Conservation (phyloP, 2,888 invertebrate genomes). For the Ctenicera cuprea region DNA sequence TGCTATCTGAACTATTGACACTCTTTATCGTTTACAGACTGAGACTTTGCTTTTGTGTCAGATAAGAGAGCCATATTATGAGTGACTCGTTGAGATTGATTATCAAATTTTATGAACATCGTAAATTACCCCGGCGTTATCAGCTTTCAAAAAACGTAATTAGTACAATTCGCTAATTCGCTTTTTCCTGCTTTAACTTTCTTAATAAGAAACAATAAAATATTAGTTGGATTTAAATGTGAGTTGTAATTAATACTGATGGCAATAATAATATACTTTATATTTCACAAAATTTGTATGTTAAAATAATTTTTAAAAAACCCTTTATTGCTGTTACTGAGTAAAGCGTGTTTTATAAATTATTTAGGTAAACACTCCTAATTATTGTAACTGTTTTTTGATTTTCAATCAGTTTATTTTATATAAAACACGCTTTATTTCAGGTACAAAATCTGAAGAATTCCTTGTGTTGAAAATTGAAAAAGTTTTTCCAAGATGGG, state of each 20-base stretch:
- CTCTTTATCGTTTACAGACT: conserved; percentile 36
- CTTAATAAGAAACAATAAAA: no score
- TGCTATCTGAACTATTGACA: conserved; percentile 68
- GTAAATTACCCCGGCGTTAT: conserved; percentile 1
- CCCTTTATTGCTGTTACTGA: conserved; percentile 19
- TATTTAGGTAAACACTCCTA: background rate
- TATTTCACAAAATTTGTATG: no score
- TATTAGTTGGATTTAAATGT: no score
- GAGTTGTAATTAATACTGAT: no score
- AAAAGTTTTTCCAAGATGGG: conserved; percentile 1
- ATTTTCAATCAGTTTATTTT: conserved; percentile 33
- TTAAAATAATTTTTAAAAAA: no score
- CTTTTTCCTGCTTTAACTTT: background rate
- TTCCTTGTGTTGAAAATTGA: background rate
- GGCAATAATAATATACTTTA: no score
- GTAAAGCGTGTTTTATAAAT: conserved; percentile 57
- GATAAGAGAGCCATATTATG: conserved; percentile 39
- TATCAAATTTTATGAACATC: conserved; percentile 2
- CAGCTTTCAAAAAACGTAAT: background rate
- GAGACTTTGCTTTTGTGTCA: conserved; percentile 44
- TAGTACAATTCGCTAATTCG: background rate
- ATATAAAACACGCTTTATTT: conserved; percentile 61
- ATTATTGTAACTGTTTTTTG: conserved; percentile 11
- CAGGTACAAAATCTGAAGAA: conserved; percentile 53
- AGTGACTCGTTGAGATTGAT: background rate